Evolutionary conservation across 2,113 vertebrate species (phyloP).

Genomic region (Phylloscopus trochiloides): DNA sequence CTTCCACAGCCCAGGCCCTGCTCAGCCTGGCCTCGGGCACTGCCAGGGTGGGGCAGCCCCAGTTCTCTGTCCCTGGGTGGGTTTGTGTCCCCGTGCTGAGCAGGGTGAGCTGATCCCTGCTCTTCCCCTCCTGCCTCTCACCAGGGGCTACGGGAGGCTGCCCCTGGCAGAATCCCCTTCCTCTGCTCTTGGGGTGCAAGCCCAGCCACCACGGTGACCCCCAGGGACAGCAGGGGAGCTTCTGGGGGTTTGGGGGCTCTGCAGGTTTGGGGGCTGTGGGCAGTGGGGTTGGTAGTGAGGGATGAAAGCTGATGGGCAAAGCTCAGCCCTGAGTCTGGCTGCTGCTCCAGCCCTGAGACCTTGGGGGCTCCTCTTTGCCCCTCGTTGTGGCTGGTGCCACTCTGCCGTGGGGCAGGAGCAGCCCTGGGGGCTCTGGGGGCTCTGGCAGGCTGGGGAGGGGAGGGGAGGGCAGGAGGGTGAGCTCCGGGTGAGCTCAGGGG

Average conservation of each 20-base stretch:
- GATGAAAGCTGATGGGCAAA: background rate
- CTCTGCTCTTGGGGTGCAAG: too few species aligned
- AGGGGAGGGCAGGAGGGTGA: background rate
- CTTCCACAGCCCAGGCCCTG: background rate
- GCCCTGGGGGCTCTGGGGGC: background rate
- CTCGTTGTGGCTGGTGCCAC: too few species aligned
- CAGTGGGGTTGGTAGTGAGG: too few species aligned
- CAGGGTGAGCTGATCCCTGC: background rate
- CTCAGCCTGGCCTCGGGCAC: background rate
- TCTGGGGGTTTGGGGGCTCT: background rate
- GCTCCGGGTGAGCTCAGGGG: background rate
- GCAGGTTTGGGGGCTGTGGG: background rate
- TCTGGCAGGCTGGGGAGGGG: background rate
- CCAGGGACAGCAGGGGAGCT: background rate
- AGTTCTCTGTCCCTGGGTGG: background rate
- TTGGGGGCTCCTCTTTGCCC: background rate
- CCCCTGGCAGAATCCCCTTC: background rate
- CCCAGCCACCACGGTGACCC: background rate
- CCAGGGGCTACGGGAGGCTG: background rate
- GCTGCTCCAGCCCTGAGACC: background rate
- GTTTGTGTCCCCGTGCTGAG: background rate
- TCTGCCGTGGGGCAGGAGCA: background rate
- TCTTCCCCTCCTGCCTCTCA: background rate
- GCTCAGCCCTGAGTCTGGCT: background rate
- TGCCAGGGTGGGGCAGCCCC: background rate